Conservation (phyloP, 2,888 invertebrate species). For the Drosophila austrosaltans region DNA sequence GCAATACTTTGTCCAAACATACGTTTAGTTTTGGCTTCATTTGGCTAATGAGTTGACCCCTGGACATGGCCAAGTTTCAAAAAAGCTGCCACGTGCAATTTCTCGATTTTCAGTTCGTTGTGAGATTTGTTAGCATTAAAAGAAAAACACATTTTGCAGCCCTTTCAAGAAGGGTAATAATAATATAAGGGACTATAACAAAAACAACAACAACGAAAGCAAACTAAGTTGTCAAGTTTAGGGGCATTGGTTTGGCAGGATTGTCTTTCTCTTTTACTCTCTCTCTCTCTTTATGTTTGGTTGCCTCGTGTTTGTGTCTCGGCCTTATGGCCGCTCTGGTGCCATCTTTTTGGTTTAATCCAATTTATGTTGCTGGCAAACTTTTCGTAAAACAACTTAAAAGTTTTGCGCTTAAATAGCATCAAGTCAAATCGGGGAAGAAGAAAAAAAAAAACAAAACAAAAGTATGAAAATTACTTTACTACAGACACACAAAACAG, state of each 20-base stretch:
- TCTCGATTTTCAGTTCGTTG: constrained; percentile 44
- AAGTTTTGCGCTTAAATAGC: constrained; percentile 74
- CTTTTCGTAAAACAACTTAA: constrained; percentile 73
- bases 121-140: constrained; percentile 51
- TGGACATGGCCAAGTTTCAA: constrained; percentile 25
- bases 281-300: constrained; percentile 22
- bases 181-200: constrained; percentile 18
- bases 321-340: constrained; percentile 70
- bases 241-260: constrained; percentile 10
- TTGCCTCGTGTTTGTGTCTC: constrained; percentile 29
- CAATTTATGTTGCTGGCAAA: constrained; percentile 73
- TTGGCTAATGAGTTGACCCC: constrained; percentile 72
- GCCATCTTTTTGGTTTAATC: constrained; percentile 78
- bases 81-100: constrained; percentile 55
- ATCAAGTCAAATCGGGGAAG: constrained; percentile 58
- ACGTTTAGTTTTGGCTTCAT: constrained; percentile 66
- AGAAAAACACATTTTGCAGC: constrained; percentile 34
- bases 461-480: constrained; percentile 73
- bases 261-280: not conserved
- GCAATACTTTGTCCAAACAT: constrained; percentile 63
- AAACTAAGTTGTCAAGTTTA: constrained; percentile 65
- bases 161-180: constrained; percentile 23
- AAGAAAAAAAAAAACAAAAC: constrained; percentile 37
- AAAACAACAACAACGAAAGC: constrained; percentile 38
- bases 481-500: constrained; percentile 19